phyloP scores from a whole-genome alignment of 2,888 invertebrate species.

The Morpho deidamia region DNA sequence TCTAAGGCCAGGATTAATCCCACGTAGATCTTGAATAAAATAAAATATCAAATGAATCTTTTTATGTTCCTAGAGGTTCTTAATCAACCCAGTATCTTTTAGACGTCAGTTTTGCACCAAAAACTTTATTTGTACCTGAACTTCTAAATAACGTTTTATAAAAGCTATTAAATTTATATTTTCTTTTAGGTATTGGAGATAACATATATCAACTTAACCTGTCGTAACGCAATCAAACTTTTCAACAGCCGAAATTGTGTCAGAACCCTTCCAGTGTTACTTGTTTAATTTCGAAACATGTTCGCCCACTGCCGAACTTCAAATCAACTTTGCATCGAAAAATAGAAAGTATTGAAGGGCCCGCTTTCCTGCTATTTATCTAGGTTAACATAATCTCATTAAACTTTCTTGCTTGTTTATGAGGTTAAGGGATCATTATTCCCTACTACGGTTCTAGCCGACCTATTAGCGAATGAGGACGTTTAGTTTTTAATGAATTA shows the following conservation, averaged over 20 bases:
- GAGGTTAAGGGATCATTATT: constrained; percentile 25
- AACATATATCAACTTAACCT: background rate
- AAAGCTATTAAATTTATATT: no score
- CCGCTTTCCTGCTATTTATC: constrained; percentile 62
- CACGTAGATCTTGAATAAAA: no score
- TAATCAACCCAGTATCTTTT: no score
- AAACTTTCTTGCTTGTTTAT: constrained; percentile 22
- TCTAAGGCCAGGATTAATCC: no score
- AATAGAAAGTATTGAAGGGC: constrained; percentile 74
- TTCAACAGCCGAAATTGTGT: constrained; percentile 14
- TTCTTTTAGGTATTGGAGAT: no score
- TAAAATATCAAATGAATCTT: no score
- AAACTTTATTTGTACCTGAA: no score
- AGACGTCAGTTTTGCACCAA: no score
- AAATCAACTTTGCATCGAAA: constrained; percentile 65
- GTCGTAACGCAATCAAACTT: constrained; percentile 11
- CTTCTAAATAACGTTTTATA: no score
- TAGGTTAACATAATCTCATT: constrained; percentile 48
- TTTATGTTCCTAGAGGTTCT: no score
- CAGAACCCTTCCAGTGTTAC: constrained; percentile 19
- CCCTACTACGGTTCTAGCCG: constrained; percentile 19
- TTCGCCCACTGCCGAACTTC: constrained; percentile 67
- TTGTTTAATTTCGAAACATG: constrained; percentile 29
- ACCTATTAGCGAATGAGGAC: no score
- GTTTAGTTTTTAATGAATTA: no score